Evolutionary conservation across 1,140 invertebrate genomes (phyloP), one percentile per base, ranked within the genome.

Genomic region (Chelonus insularis): DNA sequence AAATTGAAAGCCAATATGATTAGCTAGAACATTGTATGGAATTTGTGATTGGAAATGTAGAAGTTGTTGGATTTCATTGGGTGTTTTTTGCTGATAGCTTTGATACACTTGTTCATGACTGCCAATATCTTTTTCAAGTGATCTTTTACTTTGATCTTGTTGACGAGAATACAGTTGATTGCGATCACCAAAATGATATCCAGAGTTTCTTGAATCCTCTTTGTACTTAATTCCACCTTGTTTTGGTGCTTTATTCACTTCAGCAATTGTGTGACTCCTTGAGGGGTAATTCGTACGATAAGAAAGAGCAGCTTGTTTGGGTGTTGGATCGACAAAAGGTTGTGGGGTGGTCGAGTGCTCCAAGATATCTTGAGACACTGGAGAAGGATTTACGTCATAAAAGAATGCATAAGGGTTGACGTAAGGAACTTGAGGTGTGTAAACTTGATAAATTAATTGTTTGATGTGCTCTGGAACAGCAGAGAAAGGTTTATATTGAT

Each of bases 11-110:
- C 55, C 7, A 14, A 81, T 81, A 4, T 70, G 64, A 63, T 81
- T 79, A 0, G 79, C 78, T 2, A 78, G 78, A 0, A 80, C 77
- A 39, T 79, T 73, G 34, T 81, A 81, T 0, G 79, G 79, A 9
- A 74, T 71, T 50, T 76, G 74, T 0, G 78, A 72, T 20, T 81
- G 79, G 29, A 71, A 74, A 1, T 75, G 68, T 1, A 81, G 18
- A n/a, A 81, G 45, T 20, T 76, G 69, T 32, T 76, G 75, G 7
- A 81, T 72, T 32, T 70, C 72, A 2, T 21, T 39, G 1, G 79
- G 79, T 76, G 80, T 79, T 9, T 54, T 16, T n/a, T 45, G 16
- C 14, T 54, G 23, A 20, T 62, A 16, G 62, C 71, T 29, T 68
- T 50, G n/a, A 63, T 14, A 8, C 57, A 7, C 11, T 64, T 8